Evolutionary conservation across 2,113 vertebrate genomes (phyloP), one percentile per base, ranked within the genome.

Genomic region (Calidris pugnax): DNA sequence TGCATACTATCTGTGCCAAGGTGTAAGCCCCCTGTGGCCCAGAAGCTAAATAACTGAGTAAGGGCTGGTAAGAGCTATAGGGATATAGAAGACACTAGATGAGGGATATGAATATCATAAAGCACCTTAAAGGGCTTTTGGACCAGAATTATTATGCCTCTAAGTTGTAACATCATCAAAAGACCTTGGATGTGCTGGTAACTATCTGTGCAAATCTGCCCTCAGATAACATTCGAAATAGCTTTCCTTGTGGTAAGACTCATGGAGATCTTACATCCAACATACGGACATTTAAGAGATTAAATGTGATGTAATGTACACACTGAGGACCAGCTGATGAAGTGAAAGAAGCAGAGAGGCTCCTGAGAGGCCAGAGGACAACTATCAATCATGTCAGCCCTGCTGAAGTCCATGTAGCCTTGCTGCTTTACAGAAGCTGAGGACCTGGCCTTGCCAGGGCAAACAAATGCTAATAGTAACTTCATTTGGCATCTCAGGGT

Each of bases 401-500:
- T 1, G 6, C 51, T 68, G 73, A 95, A 81, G 27, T 75, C 71
- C 37, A 30, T 41, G 24, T 51, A 85, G 73, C 66, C 10, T 81
- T 57, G 53, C 45, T 76, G 74, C 73, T 95, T 75, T 93, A 41
- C 69, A 76, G 86, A 60, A 90, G 37, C 66, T 59, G 45, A 82
- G 41, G 63, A 82, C 94, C 66, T 85, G 71, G 93, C 62, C 53
- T 90, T 91, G 32, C 53, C 76, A 86, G 87, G 50, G 64, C 12
- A 85, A 84, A 95, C 57, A 90, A 73, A 95, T 95, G 89, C 43
- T 94, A 79, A 68, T 43, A 95, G 87, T 92, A 96, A 94, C 87
- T 82, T 80, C 51, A 71, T 87, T 77, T 96, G 89, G 72, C 87
- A 95, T 82, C 85, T 90, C 37, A 90, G 68, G 89, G 73, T 79